phyloP scores from a whole-genome alignment of 1,140 invertebrate species.

The Orius insidiosus region DNA sequence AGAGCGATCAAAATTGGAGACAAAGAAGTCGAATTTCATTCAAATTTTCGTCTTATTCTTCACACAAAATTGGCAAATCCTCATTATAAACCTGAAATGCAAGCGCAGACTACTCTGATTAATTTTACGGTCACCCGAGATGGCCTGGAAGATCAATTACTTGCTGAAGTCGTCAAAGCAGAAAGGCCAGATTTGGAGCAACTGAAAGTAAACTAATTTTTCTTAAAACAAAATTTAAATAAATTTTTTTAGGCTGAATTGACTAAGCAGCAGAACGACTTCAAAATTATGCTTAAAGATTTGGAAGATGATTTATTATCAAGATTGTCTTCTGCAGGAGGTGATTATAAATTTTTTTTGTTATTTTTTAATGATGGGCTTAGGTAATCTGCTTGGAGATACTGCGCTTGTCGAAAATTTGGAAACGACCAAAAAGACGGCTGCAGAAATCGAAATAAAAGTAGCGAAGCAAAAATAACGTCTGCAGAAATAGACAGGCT shows the following conservation, averaged over 20 bases:
- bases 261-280: slow-evolving; percentile 91
- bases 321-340: slow-evolving; percentile 76
- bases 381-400: slow-evolving; percentile 55
- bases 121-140: slow-evolving; percentile 95
- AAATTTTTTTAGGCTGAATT: slow-evolving; percentile 52
- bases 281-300: slow-evolving; percentile 85
- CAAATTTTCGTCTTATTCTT: slow-evolving; percentile 68
- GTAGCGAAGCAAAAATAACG: slow-evolving; percentile 80
- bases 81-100: slow-evolving; percentile 96
- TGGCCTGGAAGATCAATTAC: slow-evolving; percentile 88
- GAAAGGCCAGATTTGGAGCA: slow-evolving; percentile 91
- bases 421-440: slow-evolving; percentile 87
- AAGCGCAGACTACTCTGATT: slow-evolving; percentile 90
- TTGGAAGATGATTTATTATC: slow-evolving; percentile 85
- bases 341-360: slow-evolving; percentile 21
- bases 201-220: slow-evolving; percentile 40
- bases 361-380: slow-evolving; percentile 6
- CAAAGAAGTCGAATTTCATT: slow-evolving; percentile 89
- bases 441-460: slow-evolving; percentile 85
- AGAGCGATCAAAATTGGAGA: slow-evolving; percentile 92
- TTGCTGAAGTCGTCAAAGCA: slow-evolving; percentile 91
- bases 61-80: slow-evolving; percentile 95
- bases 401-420: slow-evolving; percentile 83
- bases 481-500: slow-evolving; percentile 84
- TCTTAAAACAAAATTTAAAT: slow-evolving; percentile 1